phyloP scores from a whole-genome alignment of 2,888 invertebrate species.

The Agriotes lineatus region DNA sequence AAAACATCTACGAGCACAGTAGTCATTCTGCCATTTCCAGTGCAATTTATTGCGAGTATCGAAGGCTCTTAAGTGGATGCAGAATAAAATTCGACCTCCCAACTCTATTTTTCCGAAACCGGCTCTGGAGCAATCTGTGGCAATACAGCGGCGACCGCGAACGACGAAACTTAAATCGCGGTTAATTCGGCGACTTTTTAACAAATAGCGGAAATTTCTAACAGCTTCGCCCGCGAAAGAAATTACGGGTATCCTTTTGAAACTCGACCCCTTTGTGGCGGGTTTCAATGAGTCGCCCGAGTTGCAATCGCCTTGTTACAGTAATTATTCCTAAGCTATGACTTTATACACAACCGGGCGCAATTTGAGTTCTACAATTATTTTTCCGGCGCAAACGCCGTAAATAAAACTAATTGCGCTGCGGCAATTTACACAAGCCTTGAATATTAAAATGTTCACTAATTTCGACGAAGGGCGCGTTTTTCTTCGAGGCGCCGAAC shows the following conservation, averaged over 20 bases:
- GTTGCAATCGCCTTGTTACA: constrained; percentile 6
- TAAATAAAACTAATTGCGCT: constrained; percentile 25
- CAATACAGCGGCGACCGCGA: too few species aligned
- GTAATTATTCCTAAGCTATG: constrained; percentile 23
- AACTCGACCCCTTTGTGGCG: constrained; percentile 13
- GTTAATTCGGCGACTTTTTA: constrained; percentile 4
- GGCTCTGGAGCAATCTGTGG: too few species aligned
- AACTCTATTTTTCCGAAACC: too few species aligned
- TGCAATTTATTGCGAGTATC: too few species aligned
- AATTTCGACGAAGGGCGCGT: constrained; percentile 1
- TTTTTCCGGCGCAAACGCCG: constrained; percentile 16
- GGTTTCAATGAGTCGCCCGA: constrained; percentile 10
- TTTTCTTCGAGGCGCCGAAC: constrained; percentile 11
- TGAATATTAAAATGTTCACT: constrained; percentile 26
- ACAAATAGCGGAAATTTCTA: constrained; percentile 11
- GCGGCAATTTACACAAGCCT: constrained; percentile 15
- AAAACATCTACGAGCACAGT: too few species aligned
- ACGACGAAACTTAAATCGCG: background rate
- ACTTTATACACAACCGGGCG: constrained; percentile 9
- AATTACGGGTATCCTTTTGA: constrained; percentile 22
- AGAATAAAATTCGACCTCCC: too few species aligned
- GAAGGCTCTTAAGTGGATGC: too few species aligned
- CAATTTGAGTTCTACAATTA: constrained; percentile 24
- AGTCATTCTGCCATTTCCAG: too few species aligned
- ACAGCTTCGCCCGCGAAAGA: background rate